These are phyloP conservation scores for Jacana jacana DNA, from an alignment of 2,113 vertebrate species.

Conservation along the genomic window DNA sequence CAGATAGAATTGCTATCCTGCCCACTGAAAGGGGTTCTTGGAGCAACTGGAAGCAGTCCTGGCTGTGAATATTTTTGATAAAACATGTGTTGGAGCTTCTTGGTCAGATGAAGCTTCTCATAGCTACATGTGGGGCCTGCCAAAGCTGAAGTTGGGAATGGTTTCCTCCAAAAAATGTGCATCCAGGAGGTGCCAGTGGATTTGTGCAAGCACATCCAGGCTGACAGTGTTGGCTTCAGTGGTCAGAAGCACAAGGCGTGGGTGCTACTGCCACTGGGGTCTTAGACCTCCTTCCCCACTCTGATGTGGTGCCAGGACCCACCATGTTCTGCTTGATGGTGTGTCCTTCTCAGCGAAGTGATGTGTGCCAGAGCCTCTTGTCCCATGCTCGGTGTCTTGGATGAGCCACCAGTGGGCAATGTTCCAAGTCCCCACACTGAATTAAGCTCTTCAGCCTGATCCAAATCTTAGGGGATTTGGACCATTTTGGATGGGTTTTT, in stretches of 20 bases:
- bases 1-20: not conserved
- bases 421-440: fast-evolving
- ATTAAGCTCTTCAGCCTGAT: not conserved
- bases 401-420: not conserved
- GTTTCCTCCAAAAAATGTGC: not conserved
- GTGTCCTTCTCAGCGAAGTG: not conserved
- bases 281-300: not conserved
- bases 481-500: too few species aligned
- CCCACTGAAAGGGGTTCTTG: not conserved
- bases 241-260: not conserved
- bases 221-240: not conserved
- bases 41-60: not conserved
- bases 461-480: too few species aligned
- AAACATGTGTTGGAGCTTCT: not conserved
- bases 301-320: not conserved
- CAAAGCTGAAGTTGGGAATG: not conserved
- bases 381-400: fast-evolving
- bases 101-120: not conserved
- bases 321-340: fast-evolving
- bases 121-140: not conserved
- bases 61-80: not conserved
- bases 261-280: not conserved
- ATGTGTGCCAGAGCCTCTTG: not conserved
- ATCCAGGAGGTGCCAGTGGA: not conserved
- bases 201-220: fast-evolving